phyloP scores from a whole-genome alignment of 2,113 vertebrate species.

The Miniopterus natalensis region DNA sequence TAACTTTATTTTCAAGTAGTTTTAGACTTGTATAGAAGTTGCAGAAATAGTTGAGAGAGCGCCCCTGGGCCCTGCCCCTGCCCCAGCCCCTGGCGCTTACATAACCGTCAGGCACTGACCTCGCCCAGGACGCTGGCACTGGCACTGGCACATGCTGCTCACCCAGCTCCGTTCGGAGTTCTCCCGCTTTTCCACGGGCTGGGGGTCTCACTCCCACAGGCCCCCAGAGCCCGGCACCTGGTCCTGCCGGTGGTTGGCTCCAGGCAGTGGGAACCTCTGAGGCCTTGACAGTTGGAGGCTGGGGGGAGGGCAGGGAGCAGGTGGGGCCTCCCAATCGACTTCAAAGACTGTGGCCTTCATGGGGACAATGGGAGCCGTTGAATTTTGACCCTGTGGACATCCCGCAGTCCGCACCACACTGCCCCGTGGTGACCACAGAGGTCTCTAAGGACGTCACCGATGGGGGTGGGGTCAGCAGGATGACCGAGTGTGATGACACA shows the following conservation, averaged over 20 bases:
- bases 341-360: neutral
- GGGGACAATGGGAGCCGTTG: neutral
- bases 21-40: neutral
- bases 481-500: neutral
- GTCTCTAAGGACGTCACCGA: neutral
- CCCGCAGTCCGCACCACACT: neutral
- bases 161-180: accelerated
- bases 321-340: neutral
- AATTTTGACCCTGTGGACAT: neutral
- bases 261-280: neutral
- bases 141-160: too few species aligned
- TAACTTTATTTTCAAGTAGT: neutral
- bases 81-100: neutral
- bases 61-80: neutral
- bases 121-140: neutral
- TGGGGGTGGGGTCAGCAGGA: neutral
- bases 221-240: accelerated
- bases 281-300: neutral
- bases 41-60: neutral
- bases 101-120: accelerated
- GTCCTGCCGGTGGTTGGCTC: neutral
- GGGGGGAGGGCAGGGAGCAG: too few species aligned
- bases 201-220: neutral
- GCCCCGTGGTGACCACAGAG: neutral
- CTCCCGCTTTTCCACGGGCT: neutral